Evolutionary conservation across 2,797 vertebrate species (phyloP).

Genomic region (Micromesistius poutassou): DNA sequence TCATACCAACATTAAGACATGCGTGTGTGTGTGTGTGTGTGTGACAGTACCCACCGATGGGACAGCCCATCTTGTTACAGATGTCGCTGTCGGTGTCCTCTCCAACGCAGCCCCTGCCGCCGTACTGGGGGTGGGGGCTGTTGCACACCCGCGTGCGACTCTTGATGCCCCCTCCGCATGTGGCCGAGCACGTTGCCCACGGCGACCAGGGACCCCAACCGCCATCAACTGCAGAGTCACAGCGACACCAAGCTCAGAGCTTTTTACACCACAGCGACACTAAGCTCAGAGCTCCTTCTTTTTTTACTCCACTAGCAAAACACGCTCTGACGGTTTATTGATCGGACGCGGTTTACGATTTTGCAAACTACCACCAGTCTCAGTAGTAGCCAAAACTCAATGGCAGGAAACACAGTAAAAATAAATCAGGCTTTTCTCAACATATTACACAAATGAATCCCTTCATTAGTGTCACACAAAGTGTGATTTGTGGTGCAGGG

Average conservation of each 20-base stretch:
- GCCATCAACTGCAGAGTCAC: constrained; percentile 81
- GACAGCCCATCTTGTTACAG: constrained; percentile 87
- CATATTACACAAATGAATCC: neutral
- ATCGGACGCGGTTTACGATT: neutral
- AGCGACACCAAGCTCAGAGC: neutral
- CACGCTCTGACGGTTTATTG: constrained; percentile 6
- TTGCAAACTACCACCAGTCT: neutral
- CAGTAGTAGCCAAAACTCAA: no score
- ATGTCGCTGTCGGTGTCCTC: constrained; percentile 79
- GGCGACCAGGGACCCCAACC: constrained; percentile 97
- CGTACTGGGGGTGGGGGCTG: constrained; percentile 86
- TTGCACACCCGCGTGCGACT: constrained; percentile 86
- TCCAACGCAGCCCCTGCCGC: constrained; percentile 84
- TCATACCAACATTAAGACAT: neutral
- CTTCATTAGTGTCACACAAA: neutral
- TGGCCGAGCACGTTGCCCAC: constrained; percentile 89
- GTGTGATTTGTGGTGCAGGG: neutral
- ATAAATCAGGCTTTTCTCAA: neutral
- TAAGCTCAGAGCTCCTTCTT: neutral
- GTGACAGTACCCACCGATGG: constrained; percentile 77
- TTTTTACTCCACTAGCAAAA: neutral
- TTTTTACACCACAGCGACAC: neutral
- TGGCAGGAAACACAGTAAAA: neutral
- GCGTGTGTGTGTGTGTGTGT: neutral
- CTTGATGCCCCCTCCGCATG: constrained; percentile 87